Evolutionary conservation across 2,113 vertebrate species (phyloP), one percentile per base, ranked within the genome.

Genomic region (Mirza zaza): DNA sequence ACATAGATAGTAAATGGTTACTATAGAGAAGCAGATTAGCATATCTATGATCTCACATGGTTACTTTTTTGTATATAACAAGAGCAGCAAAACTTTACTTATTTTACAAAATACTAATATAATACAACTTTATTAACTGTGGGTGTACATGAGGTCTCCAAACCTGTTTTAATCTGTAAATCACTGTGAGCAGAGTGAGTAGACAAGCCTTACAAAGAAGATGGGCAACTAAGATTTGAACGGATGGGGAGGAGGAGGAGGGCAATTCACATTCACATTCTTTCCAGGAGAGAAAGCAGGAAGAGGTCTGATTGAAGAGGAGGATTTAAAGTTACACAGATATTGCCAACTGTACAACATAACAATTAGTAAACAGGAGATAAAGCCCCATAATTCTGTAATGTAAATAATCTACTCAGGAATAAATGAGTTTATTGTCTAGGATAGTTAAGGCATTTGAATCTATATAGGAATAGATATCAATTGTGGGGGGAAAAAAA

Each of bases 171-270:
- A 94, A 92, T 95, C 63, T 96, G 34, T 84, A 87, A 84, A 81
- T 68, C 80, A 61, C 86, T 59, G 45, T 90, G 81, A 85, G 55
- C 11, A 90, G 86, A 95, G 39, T 86, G 82, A 76, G 84, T 9
- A 95, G 61, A 42, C 50, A 67, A 71, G 76, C 55, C 95, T 97
- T 85, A 36, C 52, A 95, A 48, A 86, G 61, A 21, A 96, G 59
- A 57, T 63, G 52, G 95, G 87, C 92, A 94, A 92, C 36, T 92
- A n/a, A 92, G 80, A 94, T 73, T 0, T 76, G 82, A 73, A 81
- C 91, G 96, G 96, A 95, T 94, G 91, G 88, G 91, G 77, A 96
- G 87, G 71, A 95, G 85, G 96, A 94, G 92, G 83, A 86, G 77
- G 79, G 73, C 55, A 82, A 80, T 57, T 88, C n/a, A 97, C 86